Evolutionary conservation across 1,140 invertebrate genomes (phyloP), one percentile per base, ranked within the genome.

Genomic region (Neodiprion lecontei): DNA sequence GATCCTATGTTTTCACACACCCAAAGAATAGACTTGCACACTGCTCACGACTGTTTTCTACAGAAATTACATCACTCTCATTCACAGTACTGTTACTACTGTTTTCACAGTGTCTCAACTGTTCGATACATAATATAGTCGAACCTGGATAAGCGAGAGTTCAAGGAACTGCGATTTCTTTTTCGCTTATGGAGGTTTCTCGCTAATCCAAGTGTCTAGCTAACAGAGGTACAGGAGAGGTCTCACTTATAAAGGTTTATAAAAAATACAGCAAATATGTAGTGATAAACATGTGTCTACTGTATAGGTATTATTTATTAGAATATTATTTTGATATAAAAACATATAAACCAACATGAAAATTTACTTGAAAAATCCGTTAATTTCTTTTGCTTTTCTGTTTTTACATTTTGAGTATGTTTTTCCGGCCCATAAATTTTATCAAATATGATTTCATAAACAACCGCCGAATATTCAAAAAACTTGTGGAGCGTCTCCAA

Each of bases 391-490:
- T 74, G 69, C 47, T 50, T 66, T 74, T 70, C 73, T 67, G 73
- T 74, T 69, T 74, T 74, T 50, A 68, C 68, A 74, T 74, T 74
- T 74, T 70, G 49, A 28, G 50, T 66, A 61, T 76, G 67, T 74
- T 74, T 76, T 48, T 76, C 69, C 48, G 74, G 47, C 48, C 48
- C 75, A 76, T 76, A 69, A 76, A 74, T 69, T 74, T 76, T 71
- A 69, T 74, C 76, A 67, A 77, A 77, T 61, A 77, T 72, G 47
- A 70, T 66, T 69, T 70, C 40, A 74, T 74, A 70, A 72, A 72
- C 73, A 28, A 50, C 61, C 65, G 70, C 17, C 23, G 76, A 74
- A 50, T 17, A 72, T 74, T 72, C 69, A 71, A 74, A 76, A 17
- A 72, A 69, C 66, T 72, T 71, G 69, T 75, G 61, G n/a, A 75